Percentiles rank a stretch among this genome's conserved stretches.
Conservation (phyloP, 1,140 invertebrate genomes). For the Belonocnema kinseyi region DNA sequence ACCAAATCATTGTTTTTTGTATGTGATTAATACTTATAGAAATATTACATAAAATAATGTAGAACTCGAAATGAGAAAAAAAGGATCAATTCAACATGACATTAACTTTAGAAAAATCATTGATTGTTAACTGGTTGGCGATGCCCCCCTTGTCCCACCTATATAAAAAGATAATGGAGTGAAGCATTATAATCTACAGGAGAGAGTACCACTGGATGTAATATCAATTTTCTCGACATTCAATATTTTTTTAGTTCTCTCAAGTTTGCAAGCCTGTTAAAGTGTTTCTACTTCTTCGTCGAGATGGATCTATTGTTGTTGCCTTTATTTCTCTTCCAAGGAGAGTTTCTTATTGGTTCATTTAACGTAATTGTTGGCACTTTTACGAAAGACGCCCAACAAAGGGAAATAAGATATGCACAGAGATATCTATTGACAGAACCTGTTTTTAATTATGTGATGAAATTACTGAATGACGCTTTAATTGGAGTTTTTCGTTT, state of each 20-base stretch:
- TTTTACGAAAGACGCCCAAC: neutral
- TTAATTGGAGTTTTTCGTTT: neutral
- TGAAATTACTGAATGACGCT: neutral
- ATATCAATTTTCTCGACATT: neutral
- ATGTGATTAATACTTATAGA: too few species aligned
- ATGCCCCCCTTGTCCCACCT: too few species aligned
- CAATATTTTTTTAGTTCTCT: neutral
- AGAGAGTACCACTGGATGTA: neutral
- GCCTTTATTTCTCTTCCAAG: slow-evolving; percentile 2
- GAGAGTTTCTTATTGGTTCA: neutral
- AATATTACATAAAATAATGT: too few species aligned
- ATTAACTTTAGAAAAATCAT: too few species aligned
- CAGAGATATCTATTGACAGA: neutral
- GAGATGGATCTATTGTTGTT: neutral
- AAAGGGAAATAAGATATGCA: neutral
- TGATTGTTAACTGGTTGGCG: too few species aligned
- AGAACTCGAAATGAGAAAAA: too few species aligned
- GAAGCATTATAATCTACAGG: too few species aligned
- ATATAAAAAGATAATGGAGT: too few species aligned
- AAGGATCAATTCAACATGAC: too few species aligned
- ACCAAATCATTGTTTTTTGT: too few species aligned
- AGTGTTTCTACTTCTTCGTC: neutral
- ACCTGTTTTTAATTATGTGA: neutral
- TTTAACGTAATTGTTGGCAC: slow-evolving; percentile 1
- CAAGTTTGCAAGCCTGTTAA: neutral